These are phyloP conservation scores for Odontocerum albicorne DNA, from an alignment of 2,888 invertebrate species.

Conservation along the genomic window DNA sequence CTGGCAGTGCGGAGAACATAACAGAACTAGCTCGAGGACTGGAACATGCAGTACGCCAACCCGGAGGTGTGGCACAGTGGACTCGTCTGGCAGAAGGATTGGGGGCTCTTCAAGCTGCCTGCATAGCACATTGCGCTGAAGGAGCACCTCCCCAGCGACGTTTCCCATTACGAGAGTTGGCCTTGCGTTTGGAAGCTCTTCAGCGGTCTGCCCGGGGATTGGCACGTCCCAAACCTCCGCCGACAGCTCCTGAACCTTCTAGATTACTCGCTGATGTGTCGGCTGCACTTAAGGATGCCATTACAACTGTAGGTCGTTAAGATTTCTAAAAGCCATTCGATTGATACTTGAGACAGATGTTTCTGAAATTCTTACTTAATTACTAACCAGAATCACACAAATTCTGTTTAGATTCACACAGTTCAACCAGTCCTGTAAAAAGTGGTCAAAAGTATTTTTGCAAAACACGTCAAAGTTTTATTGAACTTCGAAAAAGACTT, in stretches of 20 bases:
- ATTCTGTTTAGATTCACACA: no score
- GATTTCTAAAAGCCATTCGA: neutral
- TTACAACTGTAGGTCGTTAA: conserved; percentile 32
- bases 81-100: conserved; percentile 41
- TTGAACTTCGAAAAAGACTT: no score
- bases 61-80: conserved; percentile 47
- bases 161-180: conserved; percentile 80
- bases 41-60: conserved; percentile 49
- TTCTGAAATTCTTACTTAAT: no score
- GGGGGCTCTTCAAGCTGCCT: conserved; percentile 78
- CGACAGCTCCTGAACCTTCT: conserved; percentile 57
- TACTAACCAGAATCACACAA: no score
- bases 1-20: conserved; percentile 68
- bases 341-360: no score
- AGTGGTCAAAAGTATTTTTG: no score
- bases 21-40: conserved; percentile 43
- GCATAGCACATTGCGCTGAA: conserved; percentile 80
- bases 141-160: conserved; percentile 82
- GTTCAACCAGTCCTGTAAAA: no score
- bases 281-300: conserved; percentile 64
- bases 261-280: conserved; percentile 69
- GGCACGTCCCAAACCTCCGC: conserved; percentile 49
- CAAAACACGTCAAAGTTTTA: no score
- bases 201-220: conserved; percentile 58
- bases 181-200: conserved; percentile 70